Evolutionary conservation across 2,888 invertebrate genomes (phyloP).

Genomic region (Drosophila longiperda): DNA sequence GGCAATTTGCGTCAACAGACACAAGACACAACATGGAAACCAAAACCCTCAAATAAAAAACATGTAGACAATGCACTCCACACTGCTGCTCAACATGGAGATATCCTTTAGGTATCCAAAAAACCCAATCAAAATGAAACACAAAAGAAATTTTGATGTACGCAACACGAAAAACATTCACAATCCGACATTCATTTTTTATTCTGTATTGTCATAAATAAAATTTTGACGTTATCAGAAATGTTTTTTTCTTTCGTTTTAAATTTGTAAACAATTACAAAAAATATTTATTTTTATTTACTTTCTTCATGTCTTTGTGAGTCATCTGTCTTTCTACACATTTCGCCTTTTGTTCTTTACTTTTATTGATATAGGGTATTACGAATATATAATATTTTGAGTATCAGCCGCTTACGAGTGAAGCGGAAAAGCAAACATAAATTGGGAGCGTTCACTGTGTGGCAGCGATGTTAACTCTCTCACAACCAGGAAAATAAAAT

Average conservation of each 20-base stretch:
- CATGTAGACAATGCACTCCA: not conserved
- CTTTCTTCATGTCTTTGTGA: not conserved
- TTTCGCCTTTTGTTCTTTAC: conserved; percentile 3
- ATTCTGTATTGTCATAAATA: not conserved
- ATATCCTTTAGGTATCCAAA: conserved; percentile 6
- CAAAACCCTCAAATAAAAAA: conserved; percentile 30
- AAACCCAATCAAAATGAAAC: not conserved
- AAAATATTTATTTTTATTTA: too few relatives aligned
- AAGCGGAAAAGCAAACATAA: conserved; percentile 48
- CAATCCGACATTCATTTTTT: too few relatives aligned
- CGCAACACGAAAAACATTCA: not conserved
- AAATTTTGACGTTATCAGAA: too few relatives aligned
- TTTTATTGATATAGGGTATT: conserved; percentile 30
- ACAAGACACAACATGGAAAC: conserved; percentile 50
- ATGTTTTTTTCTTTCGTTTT: not conserved
- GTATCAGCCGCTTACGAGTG: conserved; percentile 37
- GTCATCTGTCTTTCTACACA: not conserved
- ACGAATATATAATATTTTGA: conserved; percentile 31
- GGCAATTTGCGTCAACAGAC: conserved; percentile 81
- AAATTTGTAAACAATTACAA: not conserved
- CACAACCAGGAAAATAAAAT: conserved; percentile 39
- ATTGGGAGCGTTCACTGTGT: conserved; percentile 13
- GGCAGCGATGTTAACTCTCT: conserved; percentile 44
- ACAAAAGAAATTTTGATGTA: not conserved
- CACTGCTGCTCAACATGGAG: not conserved